phyloP scores from a whole-genome alignment of 2,113 vertebrate genomes.

The Cyprinodon brontotheroides region DNA sequence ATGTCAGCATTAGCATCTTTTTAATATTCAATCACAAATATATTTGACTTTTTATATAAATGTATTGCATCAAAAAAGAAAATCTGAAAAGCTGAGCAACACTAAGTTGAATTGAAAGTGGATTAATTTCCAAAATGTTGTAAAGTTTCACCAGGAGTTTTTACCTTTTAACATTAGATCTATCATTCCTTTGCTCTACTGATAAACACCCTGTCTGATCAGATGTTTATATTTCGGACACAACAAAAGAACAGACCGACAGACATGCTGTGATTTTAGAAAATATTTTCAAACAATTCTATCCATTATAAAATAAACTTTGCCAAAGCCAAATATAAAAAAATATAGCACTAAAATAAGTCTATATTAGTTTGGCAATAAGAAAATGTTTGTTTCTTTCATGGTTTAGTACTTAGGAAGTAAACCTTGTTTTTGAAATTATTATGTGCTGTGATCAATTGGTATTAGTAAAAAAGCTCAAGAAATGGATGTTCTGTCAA shows the following conservation, averaged over 20 bases:
- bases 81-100: no score
- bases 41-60: no score
- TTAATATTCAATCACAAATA: no score
- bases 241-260: background rate
- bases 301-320: background rate
- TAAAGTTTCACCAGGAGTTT: no score
- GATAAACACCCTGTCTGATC: no score
- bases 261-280: background rate
- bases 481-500: constrained; percentile 1
- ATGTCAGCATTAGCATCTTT: no score
- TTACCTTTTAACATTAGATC: no score
- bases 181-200: no score
- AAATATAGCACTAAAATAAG: background rate
- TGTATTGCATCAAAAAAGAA: no score
- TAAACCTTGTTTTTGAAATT: constrained; percentile 22
- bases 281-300: background rate
- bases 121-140: no score
- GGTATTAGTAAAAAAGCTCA: constrained; percentile 15
- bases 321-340: background rate
- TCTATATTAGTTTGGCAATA: background rate
- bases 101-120: no score
- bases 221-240: no score
- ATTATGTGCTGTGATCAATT: constrained; percentile 15
- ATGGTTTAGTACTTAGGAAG: constrained; percentile 1
- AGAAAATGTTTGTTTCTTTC: background rate